Evolutionary conservation across 2,797 vertebrate genomes (phyloP).

Genomic region (Squalus acanthias): DNA sequence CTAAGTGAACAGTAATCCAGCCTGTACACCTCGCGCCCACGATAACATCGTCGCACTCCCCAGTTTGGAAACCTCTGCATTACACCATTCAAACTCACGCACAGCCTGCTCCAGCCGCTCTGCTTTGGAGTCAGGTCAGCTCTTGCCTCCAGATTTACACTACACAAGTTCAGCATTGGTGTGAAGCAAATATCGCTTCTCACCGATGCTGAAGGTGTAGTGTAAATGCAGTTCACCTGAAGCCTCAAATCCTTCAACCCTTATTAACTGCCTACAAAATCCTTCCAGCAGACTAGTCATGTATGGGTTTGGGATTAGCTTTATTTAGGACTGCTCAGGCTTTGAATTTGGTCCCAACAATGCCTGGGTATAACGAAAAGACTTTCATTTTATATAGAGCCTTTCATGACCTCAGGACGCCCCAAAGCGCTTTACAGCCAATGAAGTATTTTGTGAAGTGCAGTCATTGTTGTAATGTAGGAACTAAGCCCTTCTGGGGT

Average conservation of each 20-base stretch:
- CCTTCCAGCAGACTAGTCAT: background rate
- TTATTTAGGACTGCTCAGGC: background rate
- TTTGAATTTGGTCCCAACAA: background rate
- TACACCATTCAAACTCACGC: no score
- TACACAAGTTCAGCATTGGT: background rate
- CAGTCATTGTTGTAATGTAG: background rate
- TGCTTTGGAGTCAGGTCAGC: background rate
- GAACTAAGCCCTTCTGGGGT: background rate
- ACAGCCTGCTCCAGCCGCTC: no score
- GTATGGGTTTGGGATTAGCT: background rate
- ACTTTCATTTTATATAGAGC: no score
- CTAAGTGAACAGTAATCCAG: no score
- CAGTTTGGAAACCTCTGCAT: background rate
- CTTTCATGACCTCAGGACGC: background rate
- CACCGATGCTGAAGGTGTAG: no score
- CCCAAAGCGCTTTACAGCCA: background rate
- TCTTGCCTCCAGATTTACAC: background rate
- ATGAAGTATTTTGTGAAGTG: background rate
- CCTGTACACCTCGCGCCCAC: no score
- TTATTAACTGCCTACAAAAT: background rate
- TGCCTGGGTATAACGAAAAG: background rate
- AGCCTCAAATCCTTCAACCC: background rate
- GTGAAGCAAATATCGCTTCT: background rate
- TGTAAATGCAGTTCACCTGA: background rate
- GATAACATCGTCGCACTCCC: background rate